Evolutionary conservation across 2,113 vertebrate genomes (phyloP).

Genomic region (Caranx ignobilis): DNA sequence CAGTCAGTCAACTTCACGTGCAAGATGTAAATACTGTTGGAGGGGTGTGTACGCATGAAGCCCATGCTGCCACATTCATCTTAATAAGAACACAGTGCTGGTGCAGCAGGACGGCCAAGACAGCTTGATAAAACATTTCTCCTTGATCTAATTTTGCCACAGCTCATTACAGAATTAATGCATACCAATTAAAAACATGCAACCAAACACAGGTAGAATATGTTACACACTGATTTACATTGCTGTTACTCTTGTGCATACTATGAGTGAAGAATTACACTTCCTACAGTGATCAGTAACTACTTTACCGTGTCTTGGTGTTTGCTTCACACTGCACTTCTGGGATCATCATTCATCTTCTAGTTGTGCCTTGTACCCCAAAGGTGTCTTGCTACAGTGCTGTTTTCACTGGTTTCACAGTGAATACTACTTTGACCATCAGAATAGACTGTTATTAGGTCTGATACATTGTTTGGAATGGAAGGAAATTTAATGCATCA

Average conservation of each 20-base stretch:
- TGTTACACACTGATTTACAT: no score
- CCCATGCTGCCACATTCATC: background rate
- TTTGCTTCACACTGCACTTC: background rate
- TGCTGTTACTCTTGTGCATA: no score
- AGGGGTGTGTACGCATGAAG: background rate
- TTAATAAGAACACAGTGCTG: background rate
- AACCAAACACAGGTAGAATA: no score
- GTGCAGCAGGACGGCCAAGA: background rate
- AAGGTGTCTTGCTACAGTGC: background rate
- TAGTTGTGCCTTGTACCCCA: background rate
- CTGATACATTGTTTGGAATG: background rate
- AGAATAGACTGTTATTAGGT: background rate
- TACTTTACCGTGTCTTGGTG: no score
- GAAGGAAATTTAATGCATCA: background rate
- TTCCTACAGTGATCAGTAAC: background rate
- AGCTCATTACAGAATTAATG: background rate
- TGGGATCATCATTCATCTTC: background rate
- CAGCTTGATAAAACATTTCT: background rate
- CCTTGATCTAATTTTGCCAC: constrained; percentile 8
- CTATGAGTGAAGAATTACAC: no score
- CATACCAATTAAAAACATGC: background rate
- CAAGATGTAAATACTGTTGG: background rate
- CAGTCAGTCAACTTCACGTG: background rate
- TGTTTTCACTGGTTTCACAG: no score
- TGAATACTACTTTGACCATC: constrained; percentile 5